Conservation (phyloP, 2,113 vertebrate genomes). For the Dolichotis patagonum region DNA sequence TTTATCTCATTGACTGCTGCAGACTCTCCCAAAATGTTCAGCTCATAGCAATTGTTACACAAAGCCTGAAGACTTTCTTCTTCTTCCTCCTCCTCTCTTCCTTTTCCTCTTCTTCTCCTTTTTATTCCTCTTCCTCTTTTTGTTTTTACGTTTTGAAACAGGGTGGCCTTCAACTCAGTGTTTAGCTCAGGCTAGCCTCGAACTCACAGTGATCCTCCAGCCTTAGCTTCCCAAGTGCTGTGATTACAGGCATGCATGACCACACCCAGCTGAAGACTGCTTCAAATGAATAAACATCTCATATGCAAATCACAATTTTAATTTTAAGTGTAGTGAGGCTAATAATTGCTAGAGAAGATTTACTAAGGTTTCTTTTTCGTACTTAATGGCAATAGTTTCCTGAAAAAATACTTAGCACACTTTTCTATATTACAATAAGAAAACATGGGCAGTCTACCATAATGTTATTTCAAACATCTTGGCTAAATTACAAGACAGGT, state of each 20-base stretch:
- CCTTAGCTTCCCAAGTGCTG: neutral
- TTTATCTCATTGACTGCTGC: neutral
- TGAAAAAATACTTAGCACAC: slow-evolving; percentile 32
- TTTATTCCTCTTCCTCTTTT: too few relatives aligned
- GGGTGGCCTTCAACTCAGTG: too few relatives aligned
- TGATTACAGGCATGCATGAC: neutral
- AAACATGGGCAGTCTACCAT: neutral
- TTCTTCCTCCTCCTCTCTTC: neutral
- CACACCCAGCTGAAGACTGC: neutral
- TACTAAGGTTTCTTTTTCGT: neutral
- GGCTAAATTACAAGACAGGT: neutral
- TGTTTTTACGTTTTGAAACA: too few relatives aligned
- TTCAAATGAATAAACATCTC: neutral
- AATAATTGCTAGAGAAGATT: slow-evolving; percentile 15
- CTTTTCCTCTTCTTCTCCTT: too few relatives aligned
- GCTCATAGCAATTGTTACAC: neutral
- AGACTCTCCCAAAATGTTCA: neutral
- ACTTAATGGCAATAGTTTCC: neutral
- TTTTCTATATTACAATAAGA: neutral
- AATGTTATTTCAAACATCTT: neutral
- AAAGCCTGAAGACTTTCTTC: slow-evolving; percentile 34
- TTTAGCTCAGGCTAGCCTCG: neutral
- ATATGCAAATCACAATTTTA: slow-evolving; percentile 1
- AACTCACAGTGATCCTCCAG: neutral
- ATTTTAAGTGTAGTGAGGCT: slow-evolving; percentile 15